Evolutionary conservation across 2,113 vertebrate species (phyloP).

Genomic region (Parus major): DNA sequence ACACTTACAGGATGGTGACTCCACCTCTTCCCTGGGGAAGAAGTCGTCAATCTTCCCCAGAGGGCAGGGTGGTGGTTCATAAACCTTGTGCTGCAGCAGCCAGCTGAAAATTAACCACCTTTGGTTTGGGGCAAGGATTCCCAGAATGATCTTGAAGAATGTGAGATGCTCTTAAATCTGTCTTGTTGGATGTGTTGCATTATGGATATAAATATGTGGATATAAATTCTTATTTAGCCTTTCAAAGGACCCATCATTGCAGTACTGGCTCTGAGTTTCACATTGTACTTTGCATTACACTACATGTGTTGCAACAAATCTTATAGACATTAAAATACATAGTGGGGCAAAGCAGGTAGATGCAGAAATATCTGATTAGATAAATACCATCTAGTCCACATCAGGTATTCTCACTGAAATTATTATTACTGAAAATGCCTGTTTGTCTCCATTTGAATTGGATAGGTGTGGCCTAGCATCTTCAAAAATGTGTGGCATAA

Average conservation of each 20-base stretch:
- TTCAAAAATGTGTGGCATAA: background rate
- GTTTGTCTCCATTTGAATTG: background rate
- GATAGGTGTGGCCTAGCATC: background rate
- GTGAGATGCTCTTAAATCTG: background rate
- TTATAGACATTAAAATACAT: background rate
- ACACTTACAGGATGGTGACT: background rate
- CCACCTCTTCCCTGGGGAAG: background rate
- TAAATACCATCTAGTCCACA: background rate
- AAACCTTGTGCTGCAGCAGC: background rate
- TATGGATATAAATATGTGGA: background rate
- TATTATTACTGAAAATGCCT: background rate
- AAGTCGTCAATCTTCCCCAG: background rate
- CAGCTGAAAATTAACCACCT: background rate
- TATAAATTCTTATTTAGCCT: background rate
- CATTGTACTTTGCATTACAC: accelerated
- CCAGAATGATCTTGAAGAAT: background rate
- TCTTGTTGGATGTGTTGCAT: background rate
- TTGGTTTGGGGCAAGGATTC: background rate
- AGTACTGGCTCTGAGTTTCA: background rate
- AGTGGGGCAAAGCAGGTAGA: background rate
- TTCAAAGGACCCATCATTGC: background rate
- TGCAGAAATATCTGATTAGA: background rate
- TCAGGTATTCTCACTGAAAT: background rate
- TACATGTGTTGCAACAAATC: background rate
- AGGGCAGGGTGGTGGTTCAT: background rate